Conservation (phyloP, 1,140 invertebrate genomes). For the Bombus polaris region DNA sequence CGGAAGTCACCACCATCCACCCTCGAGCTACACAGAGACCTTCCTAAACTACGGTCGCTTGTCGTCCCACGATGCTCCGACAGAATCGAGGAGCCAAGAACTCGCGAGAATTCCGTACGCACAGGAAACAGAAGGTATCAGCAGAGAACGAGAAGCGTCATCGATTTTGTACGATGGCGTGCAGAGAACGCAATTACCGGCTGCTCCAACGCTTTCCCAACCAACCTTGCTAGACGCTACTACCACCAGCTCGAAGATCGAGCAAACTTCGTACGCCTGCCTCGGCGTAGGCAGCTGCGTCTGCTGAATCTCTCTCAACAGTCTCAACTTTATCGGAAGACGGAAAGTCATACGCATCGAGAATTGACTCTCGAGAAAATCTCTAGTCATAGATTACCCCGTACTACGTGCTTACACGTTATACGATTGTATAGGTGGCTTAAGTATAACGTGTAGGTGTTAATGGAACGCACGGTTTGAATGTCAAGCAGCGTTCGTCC, state of each 20-base stretch:
- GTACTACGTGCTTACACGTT: slow-evolving; percentile 21
- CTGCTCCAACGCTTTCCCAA: slow-evolving; percentile 59
- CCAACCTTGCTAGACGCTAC: slow-evolving; percentile 69
- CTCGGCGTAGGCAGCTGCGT: slow-evolving; percentile 79
- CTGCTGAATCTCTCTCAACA: slow-evolving; percentile 65
- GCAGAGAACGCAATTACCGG: slow-evolving; percentile 72
- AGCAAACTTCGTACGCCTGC: slow-evolving; percentile 75
- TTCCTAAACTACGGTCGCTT: slow-evolving; percentile 78
- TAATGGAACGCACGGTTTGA: slow-evolving; percentile 14
- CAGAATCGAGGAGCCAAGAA: slow-evolving; percentile 73
- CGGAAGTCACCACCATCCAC: slow-evolving; percentile 68
- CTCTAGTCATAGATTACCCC: slow-evolving; percentile 25
- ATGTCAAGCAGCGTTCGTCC: neutral
- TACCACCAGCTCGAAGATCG: slow-evolving; percentile 75
- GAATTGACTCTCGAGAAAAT: slow-evolving; percentile 8
- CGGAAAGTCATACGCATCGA: neutral
- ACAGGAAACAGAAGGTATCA: slow-evolving; percentile 66
- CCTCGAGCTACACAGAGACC: slow-evolving; percentile 73
- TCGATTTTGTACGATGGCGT: slow-evolving; percentile 63
- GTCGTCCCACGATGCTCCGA: slow-evolving; percentile 71
- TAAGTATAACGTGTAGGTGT: slow-evolving; percentile 19
- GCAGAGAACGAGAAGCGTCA: slow-evolving; percentile 61
- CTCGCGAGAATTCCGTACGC: slow-evolving; percentile 49
- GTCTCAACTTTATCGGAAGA: neutral
- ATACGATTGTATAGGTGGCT: slow-evolving; percentile 33